A percentile compares a stretch with the other conserved stretches of the same genome.
These are phyloP conservation scores for Pogonocherus hispidulus DNA, from an alignment of 2,888 invertebrate species.

Conservation along the genomic window DNA sequence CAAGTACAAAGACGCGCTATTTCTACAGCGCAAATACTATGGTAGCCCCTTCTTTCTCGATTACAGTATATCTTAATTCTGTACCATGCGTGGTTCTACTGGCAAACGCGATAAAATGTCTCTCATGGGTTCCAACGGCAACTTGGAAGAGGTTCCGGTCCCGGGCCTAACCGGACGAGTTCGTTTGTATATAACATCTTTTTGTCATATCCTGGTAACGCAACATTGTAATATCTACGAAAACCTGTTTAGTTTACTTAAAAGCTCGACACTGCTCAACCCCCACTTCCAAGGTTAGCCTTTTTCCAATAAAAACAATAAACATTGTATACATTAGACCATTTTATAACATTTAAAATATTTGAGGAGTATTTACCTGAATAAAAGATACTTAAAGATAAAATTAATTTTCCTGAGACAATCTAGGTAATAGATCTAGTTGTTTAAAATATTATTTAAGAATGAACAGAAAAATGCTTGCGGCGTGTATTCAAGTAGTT, in stretches of 20 bases:
- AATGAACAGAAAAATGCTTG: too few relatives aligned
- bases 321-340: too few relatives aligned
- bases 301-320: conserved; percentile 12
- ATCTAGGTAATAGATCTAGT: too few relatives aligned
- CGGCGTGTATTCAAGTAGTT: too few relatives aligned
- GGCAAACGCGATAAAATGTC: conserved; percentile 20
- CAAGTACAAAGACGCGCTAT: conserved; percentile 29
- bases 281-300: conserved; percentile 20
- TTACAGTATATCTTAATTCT: conserved; percentile 26
- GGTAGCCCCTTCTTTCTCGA: conserved; percentile 28
- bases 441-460: too few relatives aligned
- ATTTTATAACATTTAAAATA: too few relatives aligned
- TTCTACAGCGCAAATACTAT: conserved; percentile 13
- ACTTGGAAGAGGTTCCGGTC: conserved; percentile 29
- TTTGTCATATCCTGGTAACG: conserved; percentile 7
- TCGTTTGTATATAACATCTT: conserved; percentile 20
- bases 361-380: too few relatives aligned
- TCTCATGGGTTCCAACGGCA: neutral
- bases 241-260: conserved; percentile 17
- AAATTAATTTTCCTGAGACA: too few relatives aligned
- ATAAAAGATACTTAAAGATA: too few relatives aligned
- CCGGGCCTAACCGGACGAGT: conserved; percentile 24
- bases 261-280: conserved; percentile 6
- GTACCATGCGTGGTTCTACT: conserved; percentile 2
- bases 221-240: conserved; percentile 11